phyloP scores from a whole-genome alignment of 2,888 invertebrate genomes.

The Diarsia brunnea region DNA sequence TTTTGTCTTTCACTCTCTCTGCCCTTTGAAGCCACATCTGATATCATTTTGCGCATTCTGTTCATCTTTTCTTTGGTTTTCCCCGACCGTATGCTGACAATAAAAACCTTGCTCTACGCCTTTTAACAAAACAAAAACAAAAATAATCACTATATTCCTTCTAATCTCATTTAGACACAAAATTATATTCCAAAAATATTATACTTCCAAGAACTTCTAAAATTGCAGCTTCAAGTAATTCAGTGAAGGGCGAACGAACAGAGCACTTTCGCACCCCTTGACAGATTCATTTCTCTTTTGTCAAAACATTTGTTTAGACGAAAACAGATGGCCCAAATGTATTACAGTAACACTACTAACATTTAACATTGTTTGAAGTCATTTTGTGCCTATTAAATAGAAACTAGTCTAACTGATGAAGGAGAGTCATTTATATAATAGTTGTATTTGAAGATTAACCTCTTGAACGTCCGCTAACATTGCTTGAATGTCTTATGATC shows the following conservation, averaged over 20 bases:
- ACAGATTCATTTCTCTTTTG: constrained; percentile 61
- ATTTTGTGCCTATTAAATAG: constrained; percentile 25
- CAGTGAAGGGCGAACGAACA: constrained; percentile 17
- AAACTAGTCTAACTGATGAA: constrained; percentile 13
- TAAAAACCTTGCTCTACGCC: neutral
- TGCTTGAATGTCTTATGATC: no score
- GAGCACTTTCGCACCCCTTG: constrained; percentile 8
- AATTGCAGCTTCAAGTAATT: constrained; percentile 21
- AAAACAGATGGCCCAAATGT: constrained; percentile 56
- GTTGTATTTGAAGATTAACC: constrained; percentile 22
- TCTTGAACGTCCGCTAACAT: no score
- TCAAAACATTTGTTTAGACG: constrained; percentile 60
- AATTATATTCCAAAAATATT: neutral
- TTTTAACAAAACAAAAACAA: neutral
- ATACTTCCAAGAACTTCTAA: constrained; percentile 3
- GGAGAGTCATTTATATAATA: constrained; percentile 2
- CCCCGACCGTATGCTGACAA: neutral
- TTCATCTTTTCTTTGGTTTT: neutral
- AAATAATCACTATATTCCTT: neutral
- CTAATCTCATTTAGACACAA: neutral
- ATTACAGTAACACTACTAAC: constrained; percentile 45
- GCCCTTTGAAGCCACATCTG: neutral
- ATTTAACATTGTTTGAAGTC: constrained; percentile 34
- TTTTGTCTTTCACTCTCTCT: neutral
- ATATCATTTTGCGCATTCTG: neutral